These are phyloP conservation scores for Acanthosepion pharaonis DNA, from an alignment of 2,888 invertebrate species.

Conservation along the genomic window DNA sequence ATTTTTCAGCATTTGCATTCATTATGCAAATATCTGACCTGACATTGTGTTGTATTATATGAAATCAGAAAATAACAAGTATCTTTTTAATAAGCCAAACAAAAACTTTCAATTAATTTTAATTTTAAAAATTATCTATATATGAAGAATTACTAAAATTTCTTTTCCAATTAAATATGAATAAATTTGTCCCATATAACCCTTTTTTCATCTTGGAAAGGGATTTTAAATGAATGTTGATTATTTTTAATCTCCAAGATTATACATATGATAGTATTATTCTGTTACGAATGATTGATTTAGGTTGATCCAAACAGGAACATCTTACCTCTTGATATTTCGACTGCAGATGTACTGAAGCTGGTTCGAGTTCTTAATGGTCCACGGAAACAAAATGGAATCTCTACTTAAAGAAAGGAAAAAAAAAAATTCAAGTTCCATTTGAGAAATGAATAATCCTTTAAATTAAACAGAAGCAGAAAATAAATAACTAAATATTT, in stretches of 20 bases:
- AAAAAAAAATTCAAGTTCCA: not conserved
- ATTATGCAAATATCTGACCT: not conserved
- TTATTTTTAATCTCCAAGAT: not conserved
- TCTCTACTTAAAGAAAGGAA: not conserved
- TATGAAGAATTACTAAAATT: not conserved
- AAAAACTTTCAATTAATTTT: not conserved
- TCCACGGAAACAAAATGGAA: not conserved
- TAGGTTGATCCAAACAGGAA: slow-evolving; percentile 51
- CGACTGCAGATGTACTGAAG: not conserved
- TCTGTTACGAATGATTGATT: too few relatives aligned
- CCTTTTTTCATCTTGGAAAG: not conserved
- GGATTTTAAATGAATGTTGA: not conserved
- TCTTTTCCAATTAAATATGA: not conserved
- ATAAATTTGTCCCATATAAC: not conserved
- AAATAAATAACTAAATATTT: not conserved
- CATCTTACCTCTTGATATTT: slow-evolving; percentile 33
- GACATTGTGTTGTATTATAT: not conserved
- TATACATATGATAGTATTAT: too few relatives aligned
- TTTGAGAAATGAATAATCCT: not conserved
- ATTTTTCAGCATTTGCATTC: not conserved
- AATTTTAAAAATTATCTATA: not conserved
- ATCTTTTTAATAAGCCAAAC: not conserved
- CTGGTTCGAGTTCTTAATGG: not conserved
- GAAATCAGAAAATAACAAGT: not conserved
- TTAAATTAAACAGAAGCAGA: not conserved